Conservation (phyloP, 2,888 invertebrate genomes). For the Aleiodes leptofemur region DNA sequence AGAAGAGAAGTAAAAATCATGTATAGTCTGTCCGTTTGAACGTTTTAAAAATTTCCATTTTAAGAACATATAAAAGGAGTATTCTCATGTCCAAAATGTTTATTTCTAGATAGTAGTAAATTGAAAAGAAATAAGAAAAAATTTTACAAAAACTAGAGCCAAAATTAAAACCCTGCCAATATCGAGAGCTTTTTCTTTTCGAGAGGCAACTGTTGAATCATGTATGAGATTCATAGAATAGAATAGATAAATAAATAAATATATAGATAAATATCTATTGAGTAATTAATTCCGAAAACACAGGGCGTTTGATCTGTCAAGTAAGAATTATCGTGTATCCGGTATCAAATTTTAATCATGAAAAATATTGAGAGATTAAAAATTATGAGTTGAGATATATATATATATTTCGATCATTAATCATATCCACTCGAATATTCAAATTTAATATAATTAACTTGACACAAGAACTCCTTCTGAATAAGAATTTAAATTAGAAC, state of each 20-base stretch:
- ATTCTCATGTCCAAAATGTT: slow-evolving; percentile 19
- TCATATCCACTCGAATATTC: slow-evolving; percentile 24
- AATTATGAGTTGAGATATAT: too few species aligned
- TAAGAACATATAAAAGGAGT: slow-evolving; percentile 3
- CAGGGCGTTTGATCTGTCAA: slow-evolving; percentile 38
- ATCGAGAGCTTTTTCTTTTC: slow-evolving; percentile 21
- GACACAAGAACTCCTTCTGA: slow-evolving; percentile 31
- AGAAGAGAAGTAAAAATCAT: slow-evolving; percentile 15
- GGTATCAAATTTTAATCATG: background rate
- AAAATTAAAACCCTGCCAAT: slow-evolving; percentile 22
- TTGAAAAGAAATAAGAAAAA: slow-evolving; percentile 15
- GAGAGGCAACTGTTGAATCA: slow-evolving; percentile 22
- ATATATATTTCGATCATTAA: slow-evolving; percentile 2
- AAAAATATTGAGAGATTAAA: background rate
- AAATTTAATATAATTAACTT: slow-evolving; percentile 20
- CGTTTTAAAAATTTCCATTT: slow-evolving; percentile 22
- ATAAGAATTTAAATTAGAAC: slow-evolving; percentile 45
- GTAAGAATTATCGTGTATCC: slow-evolving; percentile 11
- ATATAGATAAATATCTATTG: background rate
- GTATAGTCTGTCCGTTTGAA: slow-evolving; percentile 34
- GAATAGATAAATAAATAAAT: slow-evolving; percentile 26
- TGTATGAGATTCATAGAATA: slow-evolving; percentile 28
- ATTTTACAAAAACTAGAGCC: slow-evolving; percentile 10
- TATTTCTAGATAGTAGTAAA: slow-evolving; percentile 30
- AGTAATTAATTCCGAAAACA: slow-evolving; percentile 20